Evolutionary conservation across 2,797 vertebrate species (phyloP), one percentile per base, ranked within the genome.

Genomic region (Chloroceryle inda): DNA sequence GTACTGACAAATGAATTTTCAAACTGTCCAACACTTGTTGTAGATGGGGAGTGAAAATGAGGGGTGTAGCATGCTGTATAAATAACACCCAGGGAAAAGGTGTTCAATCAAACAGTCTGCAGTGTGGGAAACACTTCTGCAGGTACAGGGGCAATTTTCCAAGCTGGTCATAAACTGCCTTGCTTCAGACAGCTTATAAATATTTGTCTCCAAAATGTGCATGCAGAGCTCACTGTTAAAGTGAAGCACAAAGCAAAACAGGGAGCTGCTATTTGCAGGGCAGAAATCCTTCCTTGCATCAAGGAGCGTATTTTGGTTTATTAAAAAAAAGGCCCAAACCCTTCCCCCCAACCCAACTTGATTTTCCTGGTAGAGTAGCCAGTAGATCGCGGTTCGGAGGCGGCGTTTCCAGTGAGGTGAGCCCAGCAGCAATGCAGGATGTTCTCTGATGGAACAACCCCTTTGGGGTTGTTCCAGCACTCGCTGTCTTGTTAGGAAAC

Each of bases 401-500:
- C 78, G 61, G 37, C 1, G 0, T 64, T 87, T 79, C 31, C 23
- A 64, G 19, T 1, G 2, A 61, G 63, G 53, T 63, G 66, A 92
- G 40, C 45, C 62, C 3, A 1, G 58, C 47, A 33, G 44, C 1
- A 4, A 2, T 8, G 63, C 0, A 0, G 0, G 0, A 9, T 0
- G 0, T 44, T 78, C 52, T 83, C 19, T 59, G 31, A 56, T 1
- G 0, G 87, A 93, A 71, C 47, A 59, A 80, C 72, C 17, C 26
- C 61, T 92, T 33, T 73, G 67, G 88, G 87, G 53, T 73, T 86
- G 66, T 93, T 79, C 53, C 88, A 64, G 73, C 2, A 1, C 59
- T 83, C 1, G 1, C 19, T 18, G 27, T 11, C 87, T 63, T 67
- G 44, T 89, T 72, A 89, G 33, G 69, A 69, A 84, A 71, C 85